Evolutionary conservation across 1,140 invertebrate species (phyloP).

Genomic region (Amphibalanus amphitrite): DNA sequence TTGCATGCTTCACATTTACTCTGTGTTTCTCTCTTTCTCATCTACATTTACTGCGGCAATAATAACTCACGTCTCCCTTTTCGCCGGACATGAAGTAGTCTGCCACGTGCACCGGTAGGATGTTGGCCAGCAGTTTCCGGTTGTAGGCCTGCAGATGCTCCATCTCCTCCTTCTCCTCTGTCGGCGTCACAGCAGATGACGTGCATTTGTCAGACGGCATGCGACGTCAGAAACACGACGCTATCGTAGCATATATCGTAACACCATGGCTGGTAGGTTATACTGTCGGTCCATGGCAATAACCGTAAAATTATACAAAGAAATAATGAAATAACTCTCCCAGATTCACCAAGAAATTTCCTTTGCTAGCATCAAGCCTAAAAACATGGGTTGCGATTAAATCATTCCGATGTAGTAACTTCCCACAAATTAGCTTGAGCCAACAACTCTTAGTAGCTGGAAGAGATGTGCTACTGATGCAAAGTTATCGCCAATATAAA

Average conservation of each 20-base stretch:
- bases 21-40: too few species aligned
- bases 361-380: too few species aligned
- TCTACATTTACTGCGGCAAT: too few species aligned
- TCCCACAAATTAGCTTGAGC: too few species aligned
- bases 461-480: too few species aligned
- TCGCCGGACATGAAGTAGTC: conserved; percentile 76
- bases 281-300: not conserved
- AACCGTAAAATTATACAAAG: not conserved
- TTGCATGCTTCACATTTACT: too few species aligned
- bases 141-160: conserved; percentile 86
- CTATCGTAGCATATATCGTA: too few species aligned
- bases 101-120: conserved; percentile 82
- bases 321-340: not conserved
- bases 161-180: conserved; percentile 87
- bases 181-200: not conserved
- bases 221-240: not conserved
- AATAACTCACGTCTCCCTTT: conserved; percentile 23
- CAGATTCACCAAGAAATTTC: not conserved
- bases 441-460: too few species aligned
- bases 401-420: too few species aligned
- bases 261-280: too few species aligned
- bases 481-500: too few species aligned
- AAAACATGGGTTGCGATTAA: too few species aligned
- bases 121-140: conserved; percentile 79
- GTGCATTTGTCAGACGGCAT: not conserved